Evolutionary conservation across 2,797 vertebrate genomes (phyloP), one percentile per base, ranked within the genome.

Genomic region (Gallinago nigripennis): DNA sequence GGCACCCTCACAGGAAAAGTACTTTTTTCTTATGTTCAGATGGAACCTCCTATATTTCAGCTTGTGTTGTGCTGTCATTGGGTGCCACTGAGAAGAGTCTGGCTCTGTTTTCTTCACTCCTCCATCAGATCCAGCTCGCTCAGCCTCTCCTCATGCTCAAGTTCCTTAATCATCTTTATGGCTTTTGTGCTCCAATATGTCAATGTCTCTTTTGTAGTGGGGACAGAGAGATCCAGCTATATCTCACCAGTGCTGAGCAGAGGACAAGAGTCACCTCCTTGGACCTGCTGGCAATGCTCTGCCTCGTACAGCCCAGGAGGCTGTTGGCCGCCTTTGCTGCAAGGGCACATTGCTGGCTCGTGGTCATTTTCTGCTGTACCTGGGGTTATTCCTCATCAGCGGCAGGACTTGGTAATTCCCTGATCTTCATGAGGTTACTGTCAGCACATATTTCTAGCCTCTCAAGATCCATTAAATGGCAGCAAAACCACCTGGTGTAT

Each of bases 21-120:
- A 1, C 0, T 0, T 0, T 2, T 66, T 60, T 23, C n/a, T 41
- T 31, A 73, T 9, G 14, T 16, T 25, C 18, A 46, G 27, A 33
- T 11, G 21, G 80, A 85, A 57, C 9, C 7, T 53, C 33, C 12
- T 31, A 4, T 28, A 13, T 11, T 73, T 31, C 39, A 70, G 6
- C 48, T 72, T 56, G 8, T 73, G 81, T 24, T 65, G 35, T 16
- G 24, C 21, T 51, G 35, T 69, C 76, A 88, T 21, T 15, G 12
- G 5, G 12, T 37, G 50, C 16, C 61, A 54, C 46, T 21, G n/a
- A 53, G 37, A 60, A 88, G 13, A 33, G 11, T 41, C 30, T 41
- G 45, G 16, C 20, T 66, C 33, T 6, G 2, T 33, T 58, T 68
- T 46, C 12, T 70, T 81, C 31, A n/a, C 6, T 48, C 3, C 4